These are phyloP conservation scores for Darevskia mixta DNA, from an alignment of 2,797 vertebrate species.

Conservation along the genomic window DNA sequence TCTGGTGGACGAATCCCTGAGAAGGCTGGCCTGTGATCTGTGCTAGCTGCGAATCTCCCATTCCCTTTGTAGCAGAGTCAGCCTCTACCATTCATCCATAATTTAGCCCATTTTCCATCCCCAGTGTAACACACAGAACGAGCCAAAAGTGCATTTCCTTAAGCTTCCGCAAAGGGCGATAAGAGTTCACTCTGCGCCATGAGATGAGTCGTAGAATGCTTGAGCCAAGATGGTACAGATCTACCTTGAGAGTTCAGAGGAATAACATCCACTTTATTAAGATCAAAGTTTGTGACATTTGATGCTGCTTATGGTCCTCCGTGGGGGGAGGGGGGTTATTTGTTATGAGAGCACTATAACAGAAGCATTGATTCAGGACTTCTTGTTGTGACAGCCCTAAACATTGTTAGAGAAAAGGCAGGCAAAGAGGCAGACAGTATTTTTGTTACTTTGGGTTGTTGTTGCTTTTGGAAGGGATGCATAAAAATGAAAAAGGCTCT, in stretches of 20 bases:
- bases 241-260: not conserved
- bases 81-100: constrained; percentile 52
- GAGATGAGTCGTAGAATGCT: not conserved
- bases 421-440: not conserved
- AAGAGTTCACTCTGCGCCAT: not conserved
- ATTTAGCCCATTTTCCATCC: constrained; percentile 58
- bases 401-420: not conserved
- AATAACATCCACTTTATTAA: not conserved
- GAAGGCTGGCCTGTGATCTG: constrained; percentile 43
- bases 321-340: constrained; percentile 5
- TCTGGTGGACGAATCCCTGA: constrained; percentile 45
- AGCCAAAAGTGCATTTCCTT: not conserved
- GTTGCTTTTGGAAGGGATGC: not conserved
- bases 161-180: not conserved
- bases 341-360: constrained; percentile 22
- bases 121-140: not conserved
- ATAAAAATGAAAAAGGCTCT: not conserved
- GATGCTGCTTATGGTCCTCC: constrained; percentile 39
- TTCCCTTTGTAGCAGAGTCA: constrained; percentile 51
- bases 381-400: not conserved
- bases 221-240: not conserved
- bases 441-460: not conserved
- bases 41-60: not conserved
- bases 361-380: not conserved
- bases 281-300: not conserved